phyloP scores from a whole-genome alignment of 2,113 vertebrate species.

The Microtus montanus region DNA sequence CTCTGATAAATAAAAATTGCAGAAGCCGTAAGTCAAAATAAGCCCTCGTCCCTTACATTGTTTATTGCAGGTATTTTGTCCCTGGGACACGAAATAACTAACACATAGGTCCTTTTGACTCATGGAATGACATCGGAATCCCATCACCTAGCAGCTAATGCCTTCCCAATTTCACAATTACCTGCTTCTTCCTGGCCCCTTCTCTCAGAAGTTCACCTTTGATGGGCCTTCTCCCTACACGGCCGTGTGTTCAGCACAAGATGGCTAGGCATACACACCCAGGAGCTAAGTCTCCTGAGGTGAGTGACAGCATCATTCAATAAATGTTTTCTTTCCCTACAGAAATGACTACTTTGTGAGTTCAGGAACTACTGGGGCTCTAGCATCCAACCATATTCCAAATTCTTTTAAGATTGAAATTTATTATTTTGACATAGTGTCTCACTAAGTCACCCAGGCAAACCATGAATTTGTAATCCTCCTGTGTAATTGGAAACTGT shows the following conservation, averaged over 20 bases:
- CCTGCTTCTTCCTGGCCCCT: neutral
- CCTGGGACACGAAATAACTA: neutral
- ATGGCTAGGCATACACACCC: fast-evolving
- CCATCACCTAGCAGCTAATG: neutral
- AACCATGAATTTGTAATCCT: neutral
- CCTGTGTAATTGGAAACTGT: no score
- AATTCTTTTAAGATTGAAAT: neutral
- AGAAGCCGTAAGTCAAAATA: neutral
- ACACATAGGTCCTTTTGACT: neutral
- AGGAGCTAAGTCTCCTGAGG: neutral
- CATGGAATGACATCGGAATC: neutral
- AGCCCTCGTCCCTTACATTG: neutral
- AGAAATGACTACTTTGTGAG: neutral
- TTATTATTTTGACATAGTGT: neutral
- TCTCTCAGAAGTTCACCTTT: neutral
- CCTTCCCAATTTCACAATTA: neutral
- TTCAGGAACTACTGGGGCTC: neutral
- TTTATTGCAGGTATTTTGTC: neutral
- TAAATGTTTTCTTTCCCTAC: neutral
- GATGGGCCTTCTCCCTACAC: neutral
- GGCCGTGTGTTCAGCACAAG: neutral
- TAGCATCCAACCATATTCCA: neutral
- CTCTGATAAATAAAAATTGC: neutral
- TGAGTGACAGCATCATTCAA: neutral
- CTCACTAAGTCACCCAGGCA: neutral